Percentiles rank a stretch among this genome's conserved stretches.
Evolutionary conservation across 2,113 vertebrate genomes (phyloP).

Genomic region (Camelus bactrianus): DNA sequence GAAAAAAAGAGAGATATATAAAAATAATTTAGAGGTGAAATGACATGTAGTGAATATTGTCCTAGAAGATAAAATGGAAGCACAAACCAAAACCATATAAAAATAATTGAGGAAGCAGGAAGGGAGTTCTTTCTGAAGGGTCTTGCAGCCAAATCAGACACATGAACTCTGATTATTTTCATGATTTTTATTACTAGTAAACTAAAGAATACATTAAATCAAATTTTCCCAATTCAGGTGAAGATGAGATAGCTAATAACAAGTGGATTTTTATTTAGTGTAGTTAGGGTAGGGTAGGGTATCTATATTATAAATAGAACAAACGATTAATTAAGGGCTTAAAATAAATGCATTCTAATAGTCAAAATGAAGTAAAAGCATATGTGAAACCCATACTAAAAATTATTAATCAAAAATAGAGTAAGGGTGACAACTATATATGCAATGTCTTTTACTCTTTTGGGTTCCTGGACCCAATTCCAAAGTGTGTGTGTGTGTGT

Average conservation of each 20-base stretch:
- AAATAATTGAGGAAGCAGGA: not conserved
- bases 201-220: not conserved
- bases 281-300: not conserved
- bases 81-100: not conserved
- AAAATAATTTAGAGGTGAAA: not conserved
- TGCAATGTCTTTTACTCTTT: not conserved
- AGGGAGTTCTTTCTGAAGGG: not conserved
- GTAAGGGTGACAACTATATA: not conserved
- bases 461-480: not conserved
- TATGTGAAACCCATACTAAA: not conserved
- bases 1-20: not conserved
- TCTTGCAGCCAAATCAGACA: not conserved
- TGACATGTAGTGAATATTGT: not conserved
- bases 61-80: conserved; percentile 31
- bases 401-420: not conserved
- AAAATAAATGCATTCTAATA: not conserved
- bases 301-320: not conserved
- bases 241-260: not conserved
- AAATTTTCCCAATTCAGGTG: not conserved
- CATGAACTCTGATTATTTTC: not conserved
- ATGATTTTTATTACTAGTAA: not conserved
- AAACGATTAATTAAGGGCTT: not conserved
- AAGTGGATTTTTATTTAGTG: not conserved
- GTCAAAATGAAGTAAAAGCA: conserved; percentile 8
- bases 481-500: not conserved